These are phyloP conservation scores for Bagarius yarrelli DNA, from an alignment of 2,113 vertebrate genomes.

Conservation along the genomic window DNA sequence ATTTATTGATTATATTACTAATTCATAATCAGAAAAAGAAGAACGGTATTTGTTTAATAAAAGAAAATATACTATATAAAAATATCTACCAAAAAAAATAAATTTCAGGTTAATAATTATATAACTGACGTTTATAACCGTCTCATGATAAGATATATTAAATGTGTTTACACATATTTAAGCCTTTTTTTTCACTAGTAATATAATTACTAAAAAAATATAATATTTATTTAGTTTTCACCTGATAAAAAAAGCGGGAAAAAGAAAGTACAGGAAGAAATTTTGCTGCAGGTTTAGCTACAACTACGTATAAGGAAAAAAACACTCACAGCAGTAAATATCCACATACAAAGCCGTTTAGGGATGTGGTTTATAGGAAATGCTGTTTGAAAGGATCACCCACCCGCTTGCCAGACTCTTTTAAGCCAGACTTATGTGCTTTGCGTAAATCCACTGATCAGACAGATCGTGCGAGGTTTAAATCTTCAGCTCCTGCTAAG, in stretches of 20 bases:
- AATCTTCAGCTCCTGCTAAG: constrained; percentile 19
- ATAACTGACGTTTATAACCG: background rate
- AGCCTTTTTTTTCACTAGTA: too few species aligned
- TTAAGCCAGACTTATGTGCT: constrained; percentile 25
- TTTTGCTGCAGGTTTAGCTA: background rate
- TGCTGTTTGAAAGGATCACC: constrained; percentile 21
- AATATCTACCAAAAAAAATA: too few species aligned
- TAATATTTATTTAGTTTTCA: too few species aligned
- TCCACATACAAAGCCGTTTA: constrained; percentile 1
- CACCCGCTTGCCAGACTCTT: constrained; percentile 17
- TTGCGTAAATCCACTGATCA: constrained; percentile 26
- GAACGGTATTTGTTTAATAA: too few species aligned
- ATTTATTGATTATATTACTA: too few species aligned
- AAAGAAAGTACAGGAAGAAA: too few species aligned
- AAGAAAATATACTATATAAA: too few species aligned
- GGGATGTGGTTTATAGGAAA: constrained; percentile 11
- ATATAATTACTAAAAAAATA: too few species aligned
- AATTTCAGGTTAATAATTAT: too few species aligned
- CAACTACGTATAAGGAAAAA: background rate
- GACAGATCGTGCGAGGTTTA: constrained; percentile 3
- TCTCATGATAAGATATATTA: background rate
- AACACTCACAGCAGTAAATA: background rate
- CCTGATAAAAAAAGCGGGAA: too few species aligned
- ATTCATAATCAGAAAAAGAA: too few species aligned
- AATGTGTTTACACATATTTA: background rate